A percentile compares a stretch with the other conserved stretches of the same genome.
These are phyloP conservation scores for Rachycentron canadum DNA, from an alignment of 2,797 vertebrate species.

Conservation along the genomic window DNA sequence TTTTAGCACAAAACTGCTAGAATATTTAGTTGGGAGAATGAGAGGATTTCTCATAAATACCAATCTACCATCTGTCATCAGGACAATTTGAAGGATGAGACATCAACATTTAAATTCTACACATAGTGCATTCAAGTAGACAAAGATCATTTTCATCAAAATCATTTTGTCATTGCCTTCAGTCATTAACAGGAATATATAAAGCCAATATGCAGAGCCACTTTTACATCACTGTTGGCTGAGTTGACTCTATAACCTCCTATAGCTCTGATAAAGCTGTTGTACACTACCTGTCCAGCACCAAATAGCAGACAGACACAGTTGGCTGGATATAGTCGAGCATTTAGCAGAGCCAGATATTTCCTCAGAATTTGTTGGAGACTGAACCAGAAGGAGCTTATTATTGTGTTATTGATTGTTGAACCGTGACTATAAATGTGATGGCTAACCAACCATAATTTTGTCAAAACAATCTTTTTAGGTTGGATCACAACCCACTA, in stretches of 20 bases:
- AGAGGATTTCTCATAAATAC: conserved; percentile 8
- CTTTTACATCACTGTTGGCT: not conserved
- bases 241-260: not conserved
- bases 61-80: not conserved
- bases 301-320: not conserved
- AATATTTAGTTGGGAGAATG: not conserved
- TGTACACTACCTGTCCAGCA: not conserved
- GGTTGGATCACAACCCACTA: not conserved
- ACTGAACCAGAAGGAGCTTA: not conserved
- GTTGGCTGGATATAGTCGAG: too few species aligned
- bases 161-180: not conserved
- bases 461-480: not conserved
- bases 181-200: not conserved
- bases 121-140: not conserved
- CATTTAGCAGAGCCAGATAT: not conserved
- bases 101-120: not conserved
- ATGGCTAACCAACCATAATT: not conserved
- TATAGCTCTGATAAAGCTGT: not conserved
- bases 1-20: not conserved
- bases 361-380: not conserved
- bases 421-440: not conserved
- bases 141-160: not conserved
- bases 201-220: not conserved
- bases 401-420: not conserved
- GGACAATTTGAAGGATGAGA: not conserved